phyloP scores from a whole-genome alignment of 2,888 invertebrate species.

The Coecobrya sp. region DNA sequence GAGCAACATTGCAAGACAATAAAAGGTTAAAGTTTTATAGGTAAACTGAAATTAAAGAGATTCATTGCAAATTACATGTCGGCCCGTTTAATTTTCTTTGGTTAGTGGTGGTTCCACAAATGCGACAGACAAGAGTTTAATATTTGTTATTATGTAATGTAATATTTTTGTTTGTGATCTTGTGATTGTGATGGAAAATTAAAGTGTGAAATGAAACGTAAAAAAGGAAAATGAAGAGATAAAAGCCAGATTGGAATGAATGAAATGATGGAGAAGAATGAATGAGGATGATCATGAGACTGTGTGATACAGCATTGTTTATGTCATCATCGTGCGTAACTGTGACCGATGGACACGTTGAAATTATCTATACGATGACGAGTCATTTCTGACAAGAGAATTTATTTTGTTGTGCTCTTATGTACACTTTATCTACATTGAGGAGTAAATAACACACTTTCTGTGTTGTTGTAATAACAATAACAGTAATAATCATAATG shows the following conservation, averaged over 20 bases:
- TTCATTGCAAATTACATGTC: constrained; percentile 68
- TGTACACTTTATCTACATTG: neutral
- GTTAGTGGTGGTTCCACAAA: neutral
- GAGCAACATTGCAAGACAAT: constrained; percentile 24
- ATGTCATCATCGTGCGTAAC: constrained; percentile 32
- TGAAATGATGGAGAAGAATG: constrained; percentile 21
- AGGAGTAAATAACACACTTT: constrained; percentile 24
- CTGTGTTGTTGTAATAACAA: constrained; percentile 46
- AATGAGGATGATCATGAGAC: constrained; percentile 28
- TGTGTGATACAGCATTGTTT: constrained; percentile 9
- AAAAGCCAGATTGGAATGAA: constrained; percentile 15
- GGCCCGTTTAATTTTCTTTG: constrained; percentile 29
- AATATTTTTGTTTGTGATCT: constrained; percentile 29
- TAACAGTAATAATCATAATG: constrained; percentile 51
- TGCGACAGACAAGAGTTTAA: neutral
- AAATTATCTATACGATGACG: neutral
- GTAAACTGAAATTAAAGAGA: constrained; percentile 38
- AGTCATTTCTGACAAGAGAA: neutral
- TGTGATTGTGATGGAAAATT: constrained; percentile 54
- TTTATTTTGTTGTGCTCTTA: neutral
- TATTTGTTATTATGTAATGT: neutral
- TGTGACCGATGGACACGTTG: constrained; percentile 30
- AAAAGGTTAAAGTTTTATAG: constrained; percentile 27
- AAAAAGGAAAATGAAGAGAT: constrained; percentile 46
- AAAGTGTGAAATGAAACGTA: constrained; percentile 71